Percentiles rank a stretch among this genome's conserved stretches.
phyloP scores from a whole-genome alignment of 2,113 vertebrate genomes.

The Aythya baeri region DNA sequence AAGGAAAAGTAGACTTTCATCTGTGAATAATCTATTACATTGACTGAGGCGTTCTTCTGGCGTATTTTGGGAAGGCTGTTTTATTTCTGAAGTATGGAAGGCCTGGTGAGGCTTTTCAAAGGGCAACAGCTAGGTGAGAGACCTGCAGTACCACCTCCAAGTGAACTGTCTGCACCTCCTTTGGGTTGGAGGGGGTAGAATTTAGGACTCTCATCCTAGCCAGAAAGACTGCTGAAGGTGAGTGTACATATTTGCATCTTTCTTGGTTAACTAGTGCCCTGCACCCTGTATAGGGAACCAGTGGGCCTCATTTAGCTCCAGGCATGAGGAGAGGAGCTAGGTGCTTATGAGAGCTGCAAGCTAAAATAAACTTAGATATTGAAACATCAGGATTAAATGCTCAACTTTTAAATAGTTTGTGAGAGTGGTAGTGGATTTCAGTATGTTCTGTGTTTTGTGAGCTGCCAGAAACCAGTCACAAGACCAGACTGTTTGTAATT shows the following conservation, averaged over 20 bases:
- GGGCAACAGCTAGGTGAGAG: background rate
- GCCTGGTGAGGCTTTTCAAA: background rate
- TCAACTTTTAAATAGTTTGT: background rate
- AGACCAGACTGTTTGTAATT: background rate
- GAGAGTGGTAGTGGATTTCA: background rate
- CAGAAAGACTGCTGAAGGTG: background rate
- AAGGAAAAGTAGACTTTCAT: background rate
- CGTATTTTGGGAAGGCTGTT: background rate
- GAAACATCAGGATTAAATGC: background rate
- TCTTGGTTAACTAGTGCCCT: background rate
- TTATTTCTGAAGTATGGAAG: background rate
- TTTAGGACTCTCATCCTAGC: background rate
- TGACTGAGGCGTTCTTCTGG: background rate
- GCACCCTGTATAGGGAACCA: background rate
- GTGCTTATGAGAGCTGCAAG: background rate
- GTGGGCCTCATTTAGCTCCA: background rate
- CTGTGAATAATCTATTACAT: background rate
- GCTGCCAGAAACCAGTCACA: constrained; percentile 1
- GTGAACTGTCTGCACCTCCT: background rate
- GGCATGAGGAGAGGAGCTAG: background rate
- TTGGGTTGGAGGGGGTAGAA: background rate
- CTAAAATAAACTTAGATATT: background rate
- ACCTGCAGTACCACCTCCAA: background rate
- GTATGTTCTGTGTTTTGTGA: background rate
- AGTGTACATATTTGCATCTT: background rate